phyloP scores from a whole-genome alignment of 2,113 vertebrate species.

The Halcyon malimbica region DNA sequence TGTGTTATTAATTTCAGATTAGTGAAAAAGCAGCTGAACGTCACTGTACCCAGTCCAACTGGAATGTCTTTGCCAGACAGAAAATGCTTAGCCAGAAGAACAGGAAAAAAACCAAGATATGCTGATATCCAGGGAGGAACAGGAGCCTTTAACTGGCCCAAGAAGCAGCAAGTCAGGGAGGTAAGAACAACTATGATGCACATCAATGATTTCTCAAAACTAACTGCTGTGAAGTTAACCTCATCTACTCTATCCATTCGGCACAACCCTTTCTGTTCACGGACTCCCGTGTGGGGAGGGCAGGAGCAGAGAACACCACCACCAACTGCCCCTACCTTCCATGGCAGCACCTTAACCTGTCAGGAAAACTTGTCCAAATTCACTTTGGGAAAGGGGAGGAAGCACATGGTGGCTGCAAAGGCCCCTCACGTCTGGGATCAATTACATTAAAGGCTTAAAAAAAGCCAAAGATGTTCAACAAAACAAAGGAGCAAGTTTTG shows the following conservation, averaged over 20 bases:
- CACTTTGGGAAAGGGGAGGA: neutral
- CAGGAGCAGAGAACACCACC: neutral
- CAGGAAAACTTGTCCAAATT: neutral
- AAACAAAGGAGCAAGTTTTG: neutral
- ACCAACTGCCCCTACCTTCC: neutral
- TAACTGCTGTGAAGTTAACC: neutral
- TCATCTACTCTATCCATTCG: neutral
- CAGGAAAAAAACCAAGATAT: neutral
- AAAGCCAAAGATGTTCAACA: neutral
- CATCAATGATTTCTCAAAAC: neutral
- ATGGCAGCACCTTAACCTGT: neutral
- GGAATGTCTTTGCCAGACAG: neutral
- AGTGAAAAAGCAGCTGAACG: neutral
- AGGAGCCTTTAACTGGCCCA: neutral
- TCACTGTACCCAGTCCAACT: neutral
- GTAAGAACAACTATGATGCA: neutral
- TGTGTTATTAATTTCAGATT: neutral
- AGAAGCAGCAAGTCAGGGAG: neutral
- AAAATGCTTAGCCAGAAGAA: neutral
- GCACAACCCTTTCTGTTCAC: neutral
- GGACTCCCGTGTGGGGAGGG: neutral
- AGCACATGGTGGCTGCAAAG: fast-evolving
- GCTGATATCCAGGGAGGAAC: neutral
- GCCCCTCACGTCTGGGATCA: neutral
- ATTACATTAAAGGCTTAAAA: neutral